phyloP scores from a whole-genome alignment of 2,888 invertebrate genomes.

The Unio delphinus region DNA sequence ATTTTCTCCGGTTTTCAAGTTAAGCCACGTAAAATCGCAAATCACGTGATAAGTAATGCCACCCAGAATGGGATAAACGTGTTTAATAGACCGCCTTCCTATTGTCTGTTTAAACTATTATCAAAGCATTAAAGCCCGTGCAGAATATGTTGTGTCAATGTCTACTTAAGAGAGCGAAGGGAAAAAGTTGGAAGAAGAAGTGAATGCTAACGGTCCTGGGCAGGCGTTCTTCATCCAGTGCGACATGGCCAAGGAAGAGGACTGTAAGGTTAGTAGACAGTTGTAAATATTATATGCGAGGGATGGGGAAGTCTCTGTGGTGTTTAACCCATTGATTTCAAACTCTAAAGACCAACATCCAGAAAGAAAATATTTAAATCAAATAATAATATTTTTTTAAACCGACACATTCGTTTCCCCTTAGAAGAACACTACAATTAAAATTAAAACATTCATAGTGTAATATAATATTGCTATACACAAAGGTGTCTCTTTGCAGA shows the following conservation, averaged over 20 bases:
- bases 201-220: constrained; percentile 62
- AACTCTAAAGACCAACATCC: neutral
- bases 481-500: too few species aligned
- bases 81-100: neutral
- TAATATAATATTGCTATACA: too few species aligned
- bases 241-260: constrained; percentile 63
- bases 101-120: neutral
- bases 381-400: too few species aligned
- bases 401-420: too few species aligned
- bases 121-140: neutral
- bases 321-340: neutral
- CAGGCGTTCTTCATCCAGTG: constrained; percentile 58
- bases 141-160: neutral
- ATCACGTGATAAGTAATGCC: too few species aligned
- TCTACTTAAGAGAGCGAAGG: constrained; percentile 54
- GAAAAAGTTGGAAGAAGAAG: constrained; percentile 47
- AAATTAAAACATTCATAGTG: too few species aligned
- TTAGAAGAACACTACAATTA: too few species aligned
- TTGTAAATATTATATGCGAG: neutral
- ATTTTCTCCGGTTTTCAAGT: too few species aligned
- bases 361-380: too few species aligned
- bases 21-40: too few species aligned
- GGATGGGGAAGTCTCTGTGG: neutral
- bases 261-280: constrained; percentile 56
- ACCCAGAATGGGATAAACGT: too few species aligned